Base-by-base conservation (phyloP, 2,888 invertebrate genomes). In the Oasisia sp. region DNA sequence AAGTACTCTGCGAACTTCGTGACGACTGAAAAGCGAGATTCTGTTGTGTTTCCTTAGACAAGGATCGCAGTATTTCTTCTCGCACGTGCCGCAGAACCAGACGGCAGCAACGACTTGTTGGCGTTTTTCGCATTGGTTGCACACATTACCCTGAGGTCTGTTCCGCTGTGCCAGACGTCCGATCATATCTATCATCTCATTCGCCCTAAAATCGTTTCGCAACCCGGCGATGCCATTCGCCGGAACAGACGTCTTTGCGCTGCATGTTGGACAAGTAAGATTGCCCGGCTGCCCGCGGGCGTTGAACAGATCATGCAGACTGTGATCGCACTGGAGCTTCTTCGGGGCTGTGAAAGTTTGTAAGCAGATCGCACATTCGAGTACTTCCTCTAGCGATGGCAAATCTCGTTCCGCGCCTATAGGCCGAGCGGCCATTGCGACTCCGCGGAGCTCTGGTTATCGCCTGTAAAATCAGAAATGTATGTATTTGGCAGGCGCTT, bases 281-380 rank as follows among this genome's bases (percentile, higher is more conserved):
- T 94, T 93, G 11, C 93, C 94, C 0, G 92, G 58, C 89, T 92
- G 92, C 56, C 91, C 92, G 92, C 94, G 93, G 27, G 93, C 94
- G 90, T 90, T 38, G 45, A 92, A 90, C 92, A 94, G 93, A 12
- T 93, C 94, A n/a, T 92, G 91, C 3, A 94, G 91, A 91, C 94
- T 94, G 92, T 94, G 94, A 4, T 93, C 94, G 89, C 94, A 94
- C 27, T 92, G 91, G 89, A 94, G 93, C 93, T 94, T 94, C 89
- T 94, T 94, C 19, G 94, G 94, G 44, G 38, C 92, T 32, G 91
- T 90, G 92, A 93, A 94, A 1, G 92, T 12, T 32, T 94, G 94
- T 91, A 94, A 94, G 56, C 94, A 94, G 90, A 94, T 94, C 94
- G 94, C 94, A 91, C 94, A 94, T 44, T 94, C 93, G 5, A 94